A percentile compares a stretch with the other conserved stretches of the same genome.
Evolutionary conservation across 1,140 invertebrate genomes (phyloP).

Genomic region (Cydia fagiglandana): DNA sequence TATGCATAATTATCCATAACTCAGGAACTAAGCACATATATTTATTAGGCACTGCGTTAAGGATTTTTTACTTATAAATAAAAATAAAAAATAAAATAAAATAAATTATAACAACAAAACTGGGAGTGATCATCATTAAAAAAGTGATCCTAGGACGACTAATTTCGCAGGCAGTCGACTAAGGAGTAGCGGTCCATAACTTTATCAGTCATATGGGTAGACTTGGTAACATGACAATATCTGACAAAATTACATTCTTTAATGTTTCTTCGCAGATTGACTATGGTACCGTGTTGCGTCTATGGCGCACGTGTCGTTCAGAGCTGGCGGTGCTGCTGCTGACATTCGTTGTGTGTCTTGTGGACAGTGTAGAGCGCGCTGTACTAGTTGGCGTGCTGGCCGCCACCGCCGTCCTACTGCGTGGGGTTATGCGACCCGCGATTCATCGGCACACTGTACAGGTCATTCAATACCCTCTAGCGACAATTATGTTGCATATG

Average conservation of each 20-base stretch:
- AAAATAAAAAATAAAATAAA: too few relatives aligned
- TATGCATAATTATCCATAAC: too few relatives aligned
- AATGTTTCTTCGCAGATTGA: conserved; percentile 80
- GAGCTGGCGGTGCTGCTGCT: conserved; percentile 85
- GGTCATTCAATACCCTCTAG: conserved; percentile 62
- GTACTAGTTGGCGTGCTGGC: conserved; percentile 91
- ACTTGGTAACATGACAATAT: too few relatives aligned
- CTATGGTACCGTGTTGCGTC: conserved; percentile 82
- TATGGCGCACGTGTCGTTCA: conserved; percentile 87
- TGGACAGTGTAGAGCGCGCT: conserved; percentile 91
- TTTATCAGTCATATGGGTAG: too few relatives aligned
- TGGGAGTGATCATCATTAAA: too few relatives aligned
- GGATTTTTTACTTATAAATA: too few relatives aligned
- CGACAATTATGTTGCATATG: not conserved
- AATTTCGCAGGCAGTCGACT: too few relatives aligned
- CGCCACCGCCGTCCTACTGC: conserved; percentile 89
- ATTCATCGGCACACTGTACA: conserved; percentile 82
- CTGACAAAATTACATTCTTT: not conserved
- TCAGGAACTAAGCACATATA: too few relatives aligned
- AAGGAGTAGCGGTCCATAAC: too few relatives aligned
- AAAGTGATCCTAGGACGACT: too few relatives aligned
- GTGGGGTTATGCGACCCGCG: conserved; percentile 88
- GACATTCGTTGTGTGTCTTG: conserved; percentile 89
- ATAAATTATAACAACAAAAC: too few relatives aligned
- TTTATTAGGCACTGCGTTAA: too few relatives aligned